Base-by-base conservation (phyloP, 1,140 invertebrate genomes). In the Agraylea sexmaculata region DNA sequence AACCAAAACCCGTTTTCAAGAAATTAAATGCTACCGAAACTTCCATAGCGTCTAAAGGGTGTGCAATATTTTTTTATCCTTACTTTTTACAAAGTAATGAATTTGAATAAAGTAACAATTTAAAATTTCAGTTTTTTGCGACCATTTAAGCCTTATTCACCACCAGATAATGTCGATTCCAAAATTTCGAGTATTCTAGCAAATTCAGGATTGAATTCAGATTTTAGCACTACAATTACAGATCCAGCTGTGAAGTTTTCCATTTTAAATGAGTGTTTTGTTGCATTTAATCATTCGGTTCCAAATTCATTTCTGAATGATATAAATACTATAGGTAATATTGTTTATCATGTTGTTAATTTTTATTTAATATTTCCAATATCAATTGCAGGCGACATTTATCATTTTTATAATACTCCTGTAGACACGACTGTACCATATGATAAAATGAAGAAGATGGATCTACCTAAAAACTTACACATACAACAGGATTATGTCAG, bases 391-490 rank as follows among this genome's bases (percentile, higher is more conserved):
- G 80, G 70, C 42, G 81, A 91, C 60, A 67, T 87, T 2, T 62
- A 71, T 33, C 53, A 71, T 7, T 92, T 86, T 57, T 94, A 91
- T 57, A 45, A 66, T 30, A 83, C 78, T 3, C 68, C 74, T 28
- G 73, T 90, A 0, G 64, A 74, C 41, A 75, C 70, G 6, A 69
- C 62, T 0, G 73, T 75, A 8, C 82, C 85, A 10, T 74, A 79
- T 49, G 86, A 92, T 52, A 67, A 66, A 21, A 56, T 71, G 23
- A 63, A 66, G 28, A 60, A 54, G 41, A 61, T 70, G 47, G 74
- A 86, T 29, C 60, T 93, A 33, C 88, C 89, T 0, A 75, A 78
- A 50, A 94, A 93, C 69, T 55, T 94, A 12, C 80, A 91, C 57
- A 69, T 94, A 13, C 78, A 83, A 56, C 68, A 77, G 49, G 77